phyloP scores from a whole-genome alignment of 2,113 vertebrate genomes.

The Rhinoderma darwinii region DNA sequence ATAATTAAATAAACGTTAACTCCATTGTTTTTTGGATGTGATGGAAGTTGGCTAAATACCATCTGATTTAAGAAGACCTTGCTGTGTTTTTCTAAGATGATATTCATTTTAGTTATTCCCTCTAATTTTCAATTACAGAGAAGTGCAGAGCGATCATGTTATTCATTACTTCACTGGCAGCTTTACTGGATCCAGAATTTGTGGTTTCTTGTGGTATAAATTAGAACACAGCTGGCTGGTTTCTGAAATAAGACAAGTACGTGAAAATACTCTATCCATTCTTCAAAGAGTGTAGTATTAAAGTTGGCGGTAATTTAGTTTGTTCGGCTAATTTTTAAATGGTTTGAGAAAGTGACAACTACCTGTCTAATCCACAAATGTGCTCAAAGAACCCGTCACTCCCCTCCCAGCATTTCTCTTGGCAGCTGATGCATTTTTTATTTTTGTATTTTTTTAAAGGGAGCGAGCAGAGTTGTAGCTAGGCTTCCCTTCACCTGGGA shows the following conservation, averaged over 20 bases:
- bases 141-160: not conserved
- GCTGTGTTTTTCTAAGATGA: not conserved
- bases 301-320: not conserved
- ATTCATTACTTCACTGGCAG: slow-evolving; percentile 1
- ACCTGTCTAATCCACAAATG: not conserved
- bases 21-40: not conserved
- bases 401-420: no score
- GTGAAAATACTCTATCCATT: not conserved
- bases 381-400: no score
- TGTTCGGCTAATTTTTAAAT: not conserved
- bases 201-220: not conserved
- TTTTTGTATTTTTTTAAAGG: no score
- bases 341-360: not conserved
- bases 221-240: not conserved
- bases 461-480: no score
- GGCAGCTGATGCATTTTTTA: no score
- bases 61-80: not conserved
- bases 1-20: not conserved
- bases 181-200: not conserved
- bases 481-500: no score
- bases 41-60: not conserved
- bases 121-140: not conserved
- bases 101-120: not conserved
- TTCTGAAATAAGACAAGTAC: not conserved
- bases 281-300: not conserved